These are phyloP conservation scores for Tupaia chinensis DNA, from an alignment of 2,113 vertebrate species.

Conservation along the genomic window DNA sequence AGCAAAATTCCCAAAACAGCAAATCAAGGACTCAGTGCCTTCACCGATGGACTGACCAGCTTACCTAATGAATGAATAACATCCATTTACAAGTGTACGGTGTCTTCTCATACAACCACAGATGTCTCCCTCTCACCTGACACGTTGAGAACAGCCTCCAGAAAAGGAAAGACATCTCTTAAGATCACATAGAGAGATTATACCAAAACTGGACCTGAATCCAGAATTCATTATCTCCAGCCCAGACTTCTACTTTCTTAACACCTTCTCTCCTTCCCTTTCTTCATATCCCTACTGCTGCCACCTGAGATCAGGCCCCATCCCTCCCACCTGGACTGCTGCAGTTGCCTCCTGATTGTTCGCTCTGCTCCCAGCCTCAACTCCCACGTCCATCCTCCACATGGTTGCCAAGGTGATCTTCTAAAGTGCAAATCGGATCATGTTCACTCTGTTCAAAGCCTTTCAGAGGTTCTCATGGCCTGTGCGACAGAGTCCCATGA, in stretches of 20 bases:
- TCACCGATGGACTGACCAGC: background rate
- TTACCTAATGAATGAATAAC: background rate
- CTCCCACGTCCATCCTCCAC: constrained; percentile 73
- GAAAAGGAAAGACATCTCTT: background rate
- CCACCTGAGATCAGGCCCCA: background rate
- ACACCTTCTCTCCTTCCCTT: background rate
- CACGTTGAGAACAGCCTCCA: background rate
- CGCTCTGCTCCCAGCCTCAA: constrained; percentile 40
- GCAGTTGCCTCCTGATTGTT: constrained; percentile 34
- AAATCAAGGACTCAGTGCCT: background rate
- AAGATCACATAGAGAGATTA: background rate
- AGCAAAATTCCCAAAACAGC: background rate
- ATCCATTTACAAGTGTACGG: background rate
- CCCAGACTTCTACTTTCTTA: background rate
- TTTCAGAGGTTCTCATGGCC: background rate
- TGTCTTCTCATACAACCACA: background rate
- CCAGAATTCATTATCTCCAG: background rate
- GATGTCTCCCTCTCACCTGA: background rate
- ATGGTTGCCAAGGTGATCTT: constrained; percentile 76
- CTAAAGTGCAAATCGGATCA: constrained; percentile 58
- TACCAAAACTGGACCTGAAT: background rate
- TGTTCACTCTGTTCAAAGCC: constrained; percentile 22
- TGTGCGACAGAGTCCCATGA: background rate
- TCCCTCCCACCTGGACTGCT: constrained; percentile 58
- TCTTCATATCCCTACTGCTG: background rate